Evolutionary conservation across 2,797 vertebrate genomes (phyloP).

Genomic region (Enoplosus armatus): DNA sequence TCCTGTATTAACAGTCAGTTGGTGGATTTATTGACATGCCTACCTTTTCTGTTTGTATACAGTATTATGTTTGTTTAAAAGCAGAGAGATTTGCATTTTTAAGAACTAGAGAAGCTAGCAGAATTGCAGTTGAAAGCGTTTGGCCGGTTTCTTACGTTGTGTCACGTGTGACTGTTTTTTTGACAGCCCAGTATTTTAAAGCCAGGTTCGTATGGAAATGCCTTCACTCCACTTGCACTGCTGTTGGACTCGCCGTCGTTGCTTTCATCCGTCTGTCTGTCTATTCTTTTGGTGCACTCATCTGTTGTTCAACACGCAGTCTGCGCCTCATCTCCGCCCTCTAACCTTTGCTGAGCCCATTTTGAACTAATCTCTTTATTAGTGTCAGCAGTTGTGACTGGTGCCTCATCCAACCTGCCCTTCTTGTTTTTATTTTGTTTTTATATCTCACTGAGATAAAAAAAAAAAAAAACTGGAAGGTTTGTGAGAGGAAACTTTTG

Average conservation of each 20-base stretch:
- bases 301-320: slow-evolving; percentile 79
- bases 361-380: slow-evolving; percentile 53
- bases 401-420: slow-evolving; percentile 64
- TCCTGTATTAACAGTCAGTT: slow-evolving; percentile 81
- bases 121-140: slow-evolving; percentile 92
- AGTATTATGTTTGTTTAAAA: slow-evolving; percentile 84
- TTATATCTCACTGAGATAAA: slow-evolving; percentile 1
- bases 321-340: slow-evolving; percentile 78
- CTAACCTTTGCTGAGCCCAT: slow-evolving; percentile 52
- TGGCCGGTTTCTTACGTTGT: slow-evolving; percentile 99
- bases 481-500: background rate
- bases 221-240: slow-evolving; percentile 99
- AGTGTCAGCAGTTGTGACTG: slow-evolving; percentile 49
- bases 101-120: slow-evolving; percentile 85
- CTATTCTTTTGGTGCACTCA: slow-evolving; percentile 84
- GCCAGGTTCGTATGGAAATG: slow-evolving; percentile 99
- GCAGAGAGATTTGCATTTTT: slow-evolving; percentile 89
- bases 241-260: slow-evolving; percentile 99
- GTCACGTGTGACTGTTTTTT: slow-evolving; percentile 99
- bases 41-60: slow-evolving; percentile 90
- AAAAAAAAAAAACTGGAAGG: background rate
- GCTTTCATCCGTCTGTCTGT: slow-evolving; percentile 97
- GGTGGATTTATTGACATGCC: slow-evolving; percentile 85
- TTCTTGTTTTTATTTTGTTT: slow-evolving; percentile 9
- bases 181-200: slow-evolving; percentile 99